Evolutionary conservation across 2,888 invertebrate species (phyloP), one percentile per base, ranked within the genome.

Genomic region (Tipula unca): DNA sequence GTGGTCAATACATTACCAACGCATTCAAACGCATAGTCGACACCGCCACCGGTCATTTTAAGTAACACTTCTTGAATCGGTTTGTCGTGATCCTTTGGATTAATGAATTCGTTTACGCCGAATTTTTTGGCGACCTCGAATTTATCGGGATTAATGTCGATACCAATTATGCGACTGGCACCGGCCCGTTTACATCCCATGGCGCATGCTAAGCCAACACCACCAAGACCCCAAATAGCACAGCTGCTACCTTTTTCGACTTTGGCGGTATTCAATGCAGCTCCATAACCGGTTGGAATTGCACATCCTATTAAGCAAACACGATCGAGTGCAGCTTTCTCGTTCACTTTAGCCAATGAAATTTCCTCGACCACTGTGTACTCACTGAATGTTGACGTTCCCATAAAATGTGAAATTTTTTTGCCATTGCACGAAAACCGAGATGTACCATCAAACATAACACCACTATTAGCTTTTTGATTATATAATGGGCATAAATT

Each of bases 11-110:
- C 95, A 90, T 98, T 99, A 85, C 99, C 99, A 89, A 99, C 96
- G 89, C 99, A 99, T 91, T 99, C 99, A 91, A 99, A 99, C 0
- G 99, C 99, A 90, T 95, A 99, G 91, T 99, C 99, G 86, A 97
- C 93, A 3, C 99, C 99, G 54, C 99, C 99, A 91, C 99, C 97
- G 0, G 98, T 98, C 89, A 96, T 89, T 87, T 97, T 97, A 25
- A 97, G 93, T 6, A 99, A 91, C 36, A 97, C 96, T 89, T 98
- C 95, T 90, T 98, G 97, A 87, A 98, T 95, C 0, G 97, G 93
- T 89, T 94, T 95, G 86, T 91, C 89, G 87, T 94, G 91, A 88
- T 97, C 96, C 88, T 95, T 96, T 0, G 99, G 99, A 91, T 99
- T 99, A 3, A 99, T 92, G 91, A 96, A 98, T 89, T 99, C 98